These are phyloP conservation scores for Drosophila yooni DNA, from an alignment of 2,888 invertebrate species.

Conservation along the genomic window DNA sequence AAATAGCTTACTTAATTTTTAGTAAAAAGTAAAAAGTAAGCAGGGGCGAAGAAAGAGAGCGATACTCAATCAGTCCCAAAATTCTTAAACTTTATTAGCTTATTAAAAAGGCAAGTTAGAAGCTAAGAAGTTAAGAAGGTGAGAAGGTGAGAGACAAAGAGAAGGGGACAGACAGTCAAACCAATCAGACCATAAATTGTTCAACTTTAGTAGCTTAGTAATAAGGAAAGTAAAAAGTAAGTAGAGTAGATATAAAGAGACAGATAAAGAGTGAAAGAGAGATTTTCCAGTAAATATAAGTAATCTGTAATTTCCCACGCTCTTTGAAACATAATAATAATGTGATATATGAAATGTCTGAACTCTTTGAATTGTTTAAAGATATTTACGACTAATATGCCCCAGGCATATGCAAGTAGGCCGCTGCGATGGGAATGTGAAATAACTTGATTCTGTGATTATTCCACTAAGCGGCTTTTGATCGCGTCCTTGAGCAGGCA, in stretches of 20 bases:
- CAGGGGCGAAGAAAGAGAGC: background rate
- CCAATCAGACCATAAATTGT: background rate
- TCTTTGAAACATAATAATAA: background rate
- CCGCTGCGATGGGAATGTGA: constrained; percentile 5
- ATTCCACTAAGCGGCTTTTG: constrained; percentile 72
- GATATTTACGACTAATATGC: background rate
- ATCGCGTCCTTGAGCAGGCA: constrained; percentile 64
- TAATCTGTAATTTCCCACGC: too few relatives aligned
- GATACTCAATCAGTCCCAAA: background rate
- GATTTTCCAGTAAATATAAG: background rate
- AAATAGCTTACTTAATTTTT: background rate
- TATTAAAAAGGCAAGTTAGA: background rate
- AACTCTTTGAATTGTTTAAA: background rate
- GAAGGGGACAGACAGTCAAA: background rate
- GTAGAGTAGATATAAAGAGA: background rate
- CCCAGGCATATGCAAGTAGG: background rate
- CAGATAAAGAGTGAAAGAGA: background rate
- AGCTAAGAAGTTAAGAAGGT: background rate
- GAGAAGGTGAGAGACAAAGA: too few relatives aligned
- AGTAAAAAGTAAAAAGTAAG: background rate
- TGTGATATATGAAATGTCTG: background rate
- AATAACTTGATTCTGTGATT: constrained; percentile 38
- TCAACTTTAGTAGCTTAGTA: background rate
- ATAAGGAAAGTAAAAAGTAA: background rate
- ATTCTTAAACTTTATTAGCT: background rate